Evolutionary conservation across 2,797 vertebrate genomes (phyloP), one percentile per base, ranked within the genome.

Genomic region (Staurois parvus): DNA sequence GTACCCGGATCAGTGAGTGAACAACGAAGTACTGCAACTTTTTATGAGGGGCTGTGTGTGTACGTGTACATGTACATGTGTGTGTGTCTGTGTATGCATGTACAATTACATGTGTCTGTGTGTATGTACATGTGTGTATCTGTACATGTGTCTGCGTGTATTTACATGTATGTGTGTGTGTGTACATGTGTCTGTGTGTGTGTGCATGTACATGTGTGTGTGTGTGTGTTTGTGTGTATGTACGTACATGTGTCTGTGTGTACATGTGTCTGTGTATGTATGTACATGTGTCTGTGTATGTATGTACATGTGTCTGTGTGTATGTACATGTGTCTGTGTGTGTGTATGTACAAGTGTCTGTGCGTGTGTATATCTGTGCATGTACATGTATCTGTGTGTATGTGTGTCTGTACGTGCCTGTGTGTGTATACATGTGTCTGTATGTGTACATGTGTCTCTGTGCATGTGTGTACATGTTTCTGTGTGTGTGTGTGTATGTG

Each of bases 71-170:
- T 67, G 26, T 67, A 67, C 26, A 67, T 67, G 26, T 67, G 26
- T 67, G 26, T 67, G 26, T 67, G 26, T 67, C 15, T 67, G 26
- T 67, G 26, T 67, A 67, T 67, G 26, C 26, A 67, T 67, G 26
- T 67, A 67, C 26, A 24, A 15, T 7, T n/a, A n/a, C n/a, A n/a
- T n/a, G n/a, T n/a, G n/a, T n/a, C n/a, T n/a, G n/a, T n/a, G n/a
- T n/a, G n/a, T 67, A 67, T 67, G 26, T 67, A 67, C 26, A 67
- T 67, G n/a, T 67, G n/a, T 67, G n/a, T 67, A 67, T 67, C 15
- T 67, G 26, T 67, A 67, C 26, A 67, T 67, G 26, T 67, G 26
- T 67, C 15, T 67, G n/a, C 26, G n/a, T 67, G n/a, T 67, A 67
- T 67, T 15, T 67, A 67, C 26, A 67, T 67, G 26, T 67, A 67